phyloP scores from a whole-genome alignment of 1,140 invertebrate genomes.

The Scaptomyza pallida region DNA sequence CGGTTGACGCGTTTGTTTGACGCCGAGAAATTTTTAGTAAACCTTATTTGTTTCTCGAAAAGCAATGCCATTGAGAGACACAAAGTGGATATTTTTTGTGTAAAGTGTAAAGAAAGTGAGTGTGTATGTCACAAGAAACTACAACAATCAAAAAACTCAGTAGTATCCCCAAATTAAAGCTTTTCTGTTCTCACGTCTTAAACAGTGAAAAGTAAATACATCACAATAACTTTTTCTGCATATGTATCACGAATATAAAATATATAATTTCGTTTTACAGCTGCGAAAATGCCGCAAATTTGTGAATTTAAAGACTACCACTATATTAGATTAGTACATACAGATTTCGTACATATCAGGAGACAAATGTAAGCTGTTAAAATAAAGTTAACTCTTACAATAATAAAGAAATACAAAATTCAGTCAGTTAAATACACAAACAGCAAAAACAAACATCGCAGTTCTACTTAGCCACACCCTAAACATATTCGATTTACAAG shows the following conservation, averaged over 20 bases:
- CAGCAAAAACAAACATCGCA: neutral
- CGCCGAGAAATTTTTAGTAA: constrained; percentile 10
- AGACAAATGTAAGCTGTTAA: neutral
- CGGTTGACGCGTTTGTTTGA: constrained; percentile 48
- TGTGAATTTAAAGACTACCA: neutral
- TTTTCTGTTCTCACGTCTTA: neutral
- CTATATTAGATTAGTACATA: neutral
- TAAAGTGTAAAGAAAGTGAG: constrained; percentile 6
- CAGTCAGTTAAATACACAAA: neutral
- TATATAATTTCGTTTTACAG: too few species aligned
- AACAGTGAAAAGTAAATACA: neutral
- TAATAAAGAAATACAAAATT: neutral
- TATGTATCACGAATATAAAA: neutral
- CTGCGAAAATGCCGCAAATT: neutral
- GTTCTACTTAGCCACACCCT: constrained; percentile 36
- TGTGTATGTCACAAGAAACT: constrained; percentile 38
- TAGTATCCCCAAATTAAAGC: too few species aligned
- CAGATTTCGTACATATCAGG: neutral
- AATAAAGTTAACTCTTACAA: neutral
- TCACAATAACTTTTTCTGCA: neutral
- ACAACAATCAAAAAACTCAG: neutral
- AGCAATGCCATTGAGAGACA: constrained; percentile 24
- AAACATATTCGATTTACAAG: constrained; percentile 23
- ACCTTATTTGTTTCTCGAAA: constrained; percentile 23
- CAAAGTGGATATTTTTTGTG: constrained; percentile 14